Percentiles rank a stretch among this genome's conserved stretches.
phyloP scores from a whole-genome alignment of 2,888 invertebrate genomes.

The Rhingia rostrata region DNA sequence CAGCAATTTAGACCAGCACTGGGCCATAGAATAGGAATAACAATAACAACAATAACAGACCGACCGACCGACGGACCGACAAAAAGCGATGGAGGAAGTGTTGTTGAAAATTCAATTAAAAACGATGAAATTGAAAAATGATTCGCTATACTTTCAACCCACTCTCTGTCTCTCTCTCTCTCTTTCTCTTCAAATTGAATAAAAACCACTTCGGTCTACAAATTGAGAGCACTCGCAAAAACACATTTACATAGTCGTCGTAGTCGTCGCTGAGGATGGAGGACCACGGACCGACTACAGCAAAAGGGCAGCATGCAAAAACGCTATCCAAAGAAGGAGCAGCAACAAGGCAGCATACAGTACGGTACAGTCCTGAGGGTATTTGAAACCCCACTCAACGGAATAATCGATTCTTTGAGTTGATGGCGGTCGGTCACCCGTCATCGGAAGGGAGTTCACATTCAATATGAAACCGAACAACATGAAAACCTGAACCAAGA shows the following conservation, averaged over 20 bases:
- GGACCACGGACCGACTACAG: neutral
- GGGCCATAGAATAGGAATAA: constrained; percentile 12
- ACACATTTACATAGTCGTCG: constrained; percentile 25
- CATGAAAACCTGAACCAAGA: neutral
- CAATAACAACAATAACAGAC: constrained; percentile 10
- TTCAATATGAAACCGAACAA: constrained; percentile 5
- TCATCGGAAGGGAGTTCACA: constrained; percentile 4
- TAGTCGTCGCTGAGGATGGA: constrained; percentile 22
- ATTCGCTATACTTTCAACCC: constrained; percentile 24
- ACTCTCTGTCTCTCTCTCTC: neutral
- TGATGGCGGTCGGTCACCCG: constrained; percentile 35
- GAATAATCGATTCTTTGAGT: constrained; percentile 60
- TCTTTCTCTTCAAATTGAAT: constrained; percentile 56
- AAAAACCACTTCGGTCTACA: constrained; percentile 61
- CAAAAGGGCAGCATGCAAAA: neutral
- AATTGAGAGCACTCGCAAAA: constrained; percentile 30
- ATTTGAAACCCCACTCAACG: constrained; percentile 22
- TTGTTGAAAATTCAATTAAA: constrained; percentile 71
- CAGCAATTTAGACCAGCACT: constrained; percentile 48
- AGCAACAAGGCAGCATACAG: constrained; percentile 23
- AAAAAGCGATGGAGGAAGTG: constrained; percentile 19
- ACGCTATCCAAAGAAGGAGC: constrained; percentile 50
- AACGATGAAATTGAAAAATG: constrained; percentile 69
- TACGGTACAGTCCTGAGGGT: constrained; percentile 8
- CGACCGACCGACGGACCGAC: neutral